Evolutionary conservation across 1,140 invertebrate species (phyloP), one percentile per base, ranked within the genome.

Genomic region (Homalodisca vitripennis): DNA sequence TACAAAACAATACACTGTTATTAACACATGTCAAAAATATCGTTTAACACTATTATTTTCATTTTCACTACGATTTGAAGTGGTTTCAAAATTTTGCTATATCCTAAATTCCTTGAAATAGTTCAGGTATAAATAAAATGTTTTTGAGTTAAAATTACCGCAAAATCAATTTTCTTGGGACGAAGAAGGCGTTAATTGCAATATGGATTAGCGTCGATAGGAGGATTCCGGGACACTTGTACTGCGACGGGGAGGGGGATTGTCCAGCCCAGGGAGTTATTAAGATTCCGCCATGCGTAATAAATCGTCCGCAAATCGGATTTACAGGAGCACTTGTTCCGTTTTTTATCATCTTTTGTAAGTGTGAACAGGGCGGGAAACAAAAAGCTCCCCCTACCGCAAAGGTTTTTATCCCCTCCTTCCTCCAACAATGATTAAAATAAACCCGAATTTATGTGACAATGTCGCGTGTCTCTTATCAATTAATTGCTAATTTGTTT

Each of bases 401-500:
- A 22, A 51, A 51, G 48, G 48, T 51, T 51, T 51, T 51, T 51
- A 51, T 51, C 48, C 55, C 64, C 31, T 48, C 64, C 30, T 66
- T 22, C 47, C 57, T 17, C 41, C 41, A 63, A 20, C 64, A 24
- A 51, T 46, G 66, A 67, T 67, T 69, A 69, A 60, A 69, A 69
- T 69, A 68, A 68, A 57, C 67, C 67, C 14, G 55, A 60, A 69
- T 69, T 69, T 68, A 57, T 69, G 30, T 29, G 29, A 47, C 48
- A 20, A 13, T 31, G 66, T 47, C 29, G 30, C 24, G 46, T 30
- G 66, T 22, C 29, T 24, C 29, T 51, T 51, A 67, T 67, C 48
- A 67, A 67, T 67, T 67, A 67, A 67, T 51, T 51, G 66, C 66
- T 67, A 67, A 67, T 67, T 67, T 67, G 66, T 67, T 67, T 67